Base-by-base conservation (phyloP, 2,888 invertebrate genomes). In the Augochlorella aurata region DNA sequence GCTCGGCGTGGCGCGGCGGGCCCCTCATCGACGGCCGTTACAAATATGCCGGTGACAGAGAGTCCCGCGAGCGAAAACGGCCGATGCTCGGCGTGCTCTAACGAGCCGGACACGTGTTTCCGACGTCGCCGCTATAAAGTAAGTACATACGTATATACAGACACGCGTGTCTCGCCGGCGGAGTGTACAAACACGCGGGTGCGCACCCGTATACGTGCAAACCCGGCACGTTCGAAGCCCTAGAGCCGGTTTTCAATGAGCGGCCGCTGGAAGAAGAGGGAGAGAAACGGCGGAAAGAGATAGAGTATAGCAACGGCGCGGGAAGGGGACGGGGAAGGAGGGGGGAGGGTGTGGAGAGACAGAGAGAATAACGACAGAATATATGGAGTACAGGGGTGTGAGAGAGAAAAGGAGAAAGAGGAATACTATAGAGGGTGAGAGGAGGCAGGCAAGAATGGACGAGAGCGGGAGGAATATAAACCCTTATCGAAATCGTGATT, bases 401-500 rank as follows among this genome's bases (percentile, higher is more conserved):
- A 54, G 18, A 54, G 54, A 38, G 65, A 44, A 44, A 18, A 65
- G 44, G 65, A n/a, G 65, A 65, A 65, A 65, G 65, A 65, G 65
- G 65, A 65, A 68, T 66, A 79, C 80, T 45, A 77, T 52, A 44
- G 50, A 71, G 63, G 16, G 78, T 16, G 82, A 73, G 67, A 78
- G 69, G 63, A 76, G 66, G 72, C 69, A 74, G 61, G 79, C 68
- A 74, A 47, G 69, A 73, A 66, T 76, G 70, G 68, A 66, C 45
- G 76, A 68, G 74, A 81, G 79, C 79, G 89, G 89, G 86, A 87
- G 88, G 87, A 90, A 89, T 89, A 87, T 90, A 90, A 91, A 90
- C 90, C 92, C 91, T 91, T 92, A 92, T 92, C 92, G 92, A 92
- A 92, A 91, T 90, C 90, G 89, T 89, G 91, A 92, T 92, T 92